A percentile compares a stretch with the other conserved stretches of the same genome.
These are phyloP conservation scores for Drosophila bocki DNA, from an alignment of 1,140 invertebrate species.

Conservation along the genomic window DNA sequence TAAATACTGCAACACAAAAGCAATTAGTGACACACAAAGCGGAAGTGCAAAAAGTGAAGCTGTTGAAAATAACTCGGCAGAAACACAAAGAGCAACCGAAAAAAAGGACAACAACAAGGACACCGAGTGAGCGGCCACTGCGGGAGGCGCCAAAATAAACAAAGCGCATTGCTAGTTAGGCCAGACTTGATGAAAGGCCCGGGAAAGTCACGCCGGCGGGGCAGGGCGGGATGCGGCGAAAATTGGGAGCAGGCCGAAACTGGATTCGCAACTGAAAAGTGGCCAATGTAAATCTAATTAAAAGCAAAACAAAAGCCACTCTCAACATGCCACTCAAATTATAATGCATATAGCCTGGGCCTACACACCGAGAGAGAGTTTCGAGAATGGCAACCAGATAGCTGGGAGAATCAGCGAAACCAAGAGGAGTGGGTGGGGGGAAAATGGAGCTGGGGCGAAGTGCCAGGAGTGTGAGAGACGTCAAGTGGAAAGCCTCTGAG, in stretches of 20 bases:
- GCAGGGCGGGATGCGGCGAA: slow-evolving; percentile 1
- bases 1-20: slow-evolving; percentile 82
- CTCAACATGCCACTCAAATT: slow-evolving; percentile 81
- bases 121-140: slow-evolving; percentile 32
- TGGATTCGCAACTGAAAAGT: slow-evolving; percentile 74
- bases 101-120: slow-evolving; percentile 5
- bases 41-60: slow-evolving; percentile 82
- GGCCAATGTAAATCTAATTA: slow-evolving; percentile 83
- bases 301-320: slow-evolving; percentile 82
- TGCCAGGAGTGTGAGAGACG: slow-evolving; percentile 27
- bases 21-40: slow-evolving; percentile 82
- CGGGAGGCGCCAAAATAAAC: slow-evolving; percentile 79
- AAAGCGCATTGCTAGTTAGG: slow-evolving; percentile 75
- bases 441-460: slow-evolving; percentile 1
- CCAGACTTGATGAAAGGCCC: slow-evolving; percentile 54
- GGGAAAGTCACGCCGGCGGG: slow-evolving; percentile 8
- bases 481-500: slow-evolving; percentile 40
- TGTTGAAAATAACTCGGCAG: slow-evolving; percentile 77
- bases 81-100: slow-evolving; percentile 39
- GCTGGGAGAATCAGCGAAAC: not conserved
- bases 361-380: slow-evolving; percentile 6
- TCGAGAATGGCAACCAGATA: slow-evolving; percentile 16
- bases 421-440: not conserved
- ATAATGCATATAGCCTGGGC: slow-evolving; percentile 69
- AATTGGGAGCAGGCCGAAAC: slow-evolving; percentile 24